These are phyloP conservation scores for Crotalus helleri DNA, from an alignment of 2,113 vertebrate genomes.

Conservation along the genomic window DNA sequence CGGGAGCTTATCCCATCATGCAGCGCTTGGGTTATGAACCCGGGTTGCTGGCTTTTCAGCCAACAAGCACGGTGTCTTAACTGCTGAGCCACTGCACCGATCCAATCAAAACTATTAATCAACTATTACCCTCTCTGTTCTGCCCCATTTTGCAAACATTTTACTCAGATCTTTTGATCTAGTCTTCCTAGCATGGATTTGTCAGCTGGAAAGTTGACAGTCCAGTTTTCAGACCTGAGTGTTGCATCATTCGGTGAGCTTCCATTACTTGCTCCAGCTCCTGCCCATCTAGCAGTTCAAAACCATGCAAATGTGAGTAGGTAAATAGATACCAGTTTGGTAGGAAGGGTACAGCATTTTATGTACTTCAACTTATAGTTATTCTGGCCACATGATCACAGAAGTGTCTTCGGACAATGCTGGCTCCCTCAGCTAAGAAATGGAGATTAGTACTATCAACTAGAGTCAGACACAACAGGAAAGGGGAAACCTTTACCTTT, in stretches of 20 bases:
- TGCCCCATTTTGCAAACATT: not conserved
- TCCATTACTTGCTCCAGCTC: not conserved
- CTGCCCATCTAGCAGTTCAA: not conserved
- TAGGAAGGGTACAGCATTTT: not conserved
- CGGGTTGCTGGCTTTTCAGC: no score
- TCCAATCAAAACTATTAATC: not conserved
- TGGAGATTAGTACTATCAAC: not conserved
- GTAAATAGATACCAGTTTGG: not conserved
- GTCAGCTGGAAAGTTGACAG: not conserved
- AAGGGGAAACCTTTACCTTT: not conserved
- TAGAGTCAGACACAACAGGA: not conserved
- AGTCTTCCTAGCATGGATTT: not conserved
- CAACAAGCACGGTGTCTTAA: no score
- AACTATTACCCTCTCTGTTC: not conserved
- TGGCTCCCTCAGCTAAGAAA: not conserved
- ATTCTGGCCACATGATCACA: not conserved
- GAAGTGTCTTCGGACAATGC: not conserved
- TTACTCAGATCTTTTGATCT: not conserved
- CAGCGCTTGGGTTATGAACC: no score
- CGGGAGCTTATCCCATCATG: no score
- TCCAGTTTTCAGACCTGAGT: not conserved
- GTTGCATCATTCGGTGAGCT: not conserved
- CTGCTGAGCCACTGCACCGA: no score
- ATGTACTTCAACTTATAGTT: not conserved
- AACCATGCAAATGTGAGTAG: not conserved